Evolutionary conservation across 2,113 vertebrate genomes (phyloP), one percentile per base, ranked within the genome.

Genomic region (Corythornis madagascariensis): DNA sequence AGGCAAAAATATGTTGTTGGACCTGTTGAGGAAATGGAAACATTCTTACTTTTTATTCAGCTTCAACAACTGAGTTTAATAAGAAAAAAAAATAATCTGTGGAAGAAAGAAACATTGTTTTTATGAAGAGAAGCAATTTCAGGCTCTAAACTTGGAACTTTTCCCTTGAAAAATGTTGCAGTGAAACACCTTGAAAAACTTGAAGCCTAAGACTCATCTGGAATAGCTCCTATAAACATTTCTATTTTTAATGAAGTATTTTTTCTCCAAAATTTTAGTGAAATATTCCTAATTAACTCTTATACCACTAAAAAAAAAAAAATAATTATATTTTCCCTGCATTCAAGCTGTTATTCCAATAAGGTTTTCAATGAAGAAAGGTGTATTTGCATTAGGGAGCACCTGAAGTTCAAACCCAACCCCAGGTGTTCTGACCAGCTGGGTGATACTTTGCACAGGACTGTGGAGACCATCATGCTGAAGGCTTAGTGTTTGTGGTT

Each of bases 41-140:
- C 61, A 17, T 60, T 91, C 66, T 86, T 81, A 11, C 16, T 38
- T 60, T 95, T 92, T 47, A 70, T 86, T 91, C 59, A 73, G 17
- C 16, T 89, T 87, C 63, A 85, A 61, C 59, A 92, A 63, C 82
- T 53, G 55, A 95, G 45, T 67, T 73, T 76, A 81, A 11, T 38
- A 38, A 38, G 73, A 16, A 33, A 47, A 84, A 66, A 57, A 67
- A 83, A 38, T 38, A 73, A 67, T 18, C 26, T 31, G 45, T 50
- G 48, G 56, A 91, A 95, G 74, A 96, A 95, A 94, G 77, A 82
- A 79, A 65, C 63, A 50, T 82, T 93, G 63, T 95, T 87, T 93
- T 73, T 38, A 38, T 38, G 38, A 93, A 79, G 69, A 61, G 17
- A 93, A 93, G 43, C 71, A 38, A 18, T 80, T 92, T 87, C 29